Base-by-base conservation (phyloP, 2,113 vertebrate genomes). In the Puntigrus tetrazona region DNA sequence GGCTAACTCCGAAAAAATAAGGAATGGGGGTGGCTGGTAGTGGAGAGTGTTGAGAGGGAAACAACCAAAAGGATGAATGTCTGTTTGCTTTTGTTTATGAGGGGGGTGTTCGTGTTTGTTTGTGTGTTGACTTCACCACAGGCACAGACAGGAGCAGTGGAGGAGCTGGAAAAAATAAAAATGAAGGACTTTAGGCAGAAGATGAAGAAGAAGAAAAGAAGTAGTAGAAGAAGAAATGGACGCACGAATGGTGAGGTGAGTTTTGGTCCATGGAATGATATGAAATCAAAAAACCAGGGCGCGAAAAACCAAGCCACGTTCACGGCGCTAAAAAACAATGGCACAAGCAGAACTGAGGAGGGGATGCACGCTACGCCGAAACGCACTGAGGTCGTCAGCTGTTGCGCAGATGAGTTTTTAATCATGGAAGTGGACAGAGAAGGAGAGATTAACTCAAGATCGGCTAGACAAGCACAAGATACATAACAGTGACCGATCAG, bases 11-110 rank as follows among this genome's bases (percentile, higher is more conserved):
- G 85, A 90, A 91, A 91, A 91, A 92, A 73, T 43, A 57, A 72
- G 50, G 87, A 79, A 75, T 65, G 52, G 81, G 78, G 65, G 89
- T 91, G 90, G 90, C 89, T 86, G 88, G 86, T 81, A 84, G 87
- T 86, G 84, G 27, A 75, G 65, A 81, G 87, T 67, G 85, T 74
- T 83, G 82, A 88, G 89, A 90, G 89, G 80, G 88, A 89, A 91
- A 92, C 88, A 94, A 93, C 91, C 91, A 93, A 92, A 92, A 90
- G 85, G 85, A 93, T 93, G 89, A 90, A 93, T 93, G 92, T 90
- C 90, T 89, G 88, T 88, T 88, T 82, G 88, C 89, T 81, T 91
- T 90, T 75, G 86, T 92, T 91, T 86, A 93, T 94, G 92, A 88
- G 88, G 92, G 89, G 92, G 92, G 85, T 69, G 67, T 70, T 57